A percentile compares a stretch with the other conserved stretches of the same genome.
Evolutionary conservation across 2,113 vertebrate genomes (phyloP).

Genomic region (Pithys albifrons): DNA sequence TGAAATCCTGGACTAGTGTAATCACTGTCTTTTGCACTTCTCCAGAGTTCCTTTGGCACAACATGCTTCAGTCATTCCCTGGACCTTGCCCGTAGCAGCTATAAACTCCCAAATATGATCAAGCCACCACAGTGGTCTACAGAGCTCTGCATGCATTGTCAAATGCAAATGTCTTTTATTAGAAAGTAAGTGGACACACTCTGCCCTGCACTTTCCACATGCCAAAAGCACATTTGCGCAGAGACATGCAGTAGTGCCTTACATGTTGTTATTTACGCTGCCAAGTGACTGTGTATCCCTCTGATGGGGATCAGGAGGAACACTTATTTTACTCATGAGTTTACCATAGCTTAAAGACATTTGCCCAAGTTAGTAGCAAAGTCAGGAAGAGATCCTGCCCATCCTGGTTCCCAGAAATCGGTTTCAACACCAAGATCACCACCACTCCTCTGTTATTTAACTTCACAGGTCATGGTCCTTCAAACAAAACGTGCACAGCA

Average conservation of each 20-base stretch:
- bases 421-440: not conserved
- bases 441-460: not conserved
- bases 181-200: not conserved
- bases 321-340: not conserved
- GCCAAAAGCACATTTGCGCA: not conserved
- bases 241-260: not conserved
- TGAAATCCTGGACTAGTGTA: not conserved
- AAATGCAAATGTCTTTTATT: not conserved
- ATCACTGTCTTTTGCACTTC: not conserved
- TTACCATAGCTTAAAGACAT: not conserved
- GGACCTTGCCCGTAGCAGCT: not conserved
- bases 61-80: not conserved
- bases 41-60: not conserved
- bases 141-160: not conserved
- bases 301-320: not conserved
- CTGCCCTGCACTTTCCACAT: not conserved
- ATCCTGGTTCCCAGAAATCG: not conserved
- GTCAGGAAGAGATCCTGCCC: not conserved
- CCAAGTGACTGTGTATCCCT: not conserved
- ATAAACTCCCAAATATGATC: not conserved
- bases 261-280: not conserved
- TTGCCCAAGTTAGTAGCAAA: not conserved
- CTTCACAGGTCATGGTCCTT: not conserved
- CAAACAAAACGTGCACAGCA: not conserved
- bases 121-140: not conserved